phyloP scores from a whole-genome alignment of 2,113 vertebrate genomes.

The Siniperca knerii region DNA sequence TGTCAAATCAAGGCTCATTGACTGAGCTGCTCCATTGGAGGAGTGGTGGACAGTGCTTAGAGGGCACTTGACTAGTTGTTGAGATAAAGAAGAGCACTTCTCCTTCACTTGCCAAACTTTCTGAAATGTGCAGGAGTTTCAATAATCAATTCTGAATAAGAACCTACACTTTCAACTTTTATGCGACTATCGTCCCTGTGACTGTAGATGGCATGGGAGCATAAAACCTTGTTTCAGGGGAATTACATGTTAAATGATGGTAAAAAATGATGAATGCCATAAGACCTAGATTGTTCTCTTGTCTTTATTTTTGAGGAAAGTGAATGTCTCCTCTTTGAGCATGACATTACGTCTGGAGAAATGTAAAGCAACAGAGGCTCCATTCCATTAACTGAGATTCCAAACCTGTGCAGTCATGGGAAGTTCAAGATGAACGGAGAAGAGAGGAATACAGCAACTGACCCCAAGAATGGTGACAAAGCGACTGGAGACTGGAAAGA shows the following conservation, averaged over 20 bases:
- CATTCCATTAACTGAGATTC: conserved; percentile 24
- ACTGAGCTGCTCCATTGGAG: conserved; percentile 1
- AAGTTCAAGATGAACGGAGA: conserved; percentile 27
- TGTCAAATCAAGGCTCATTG: neutral
- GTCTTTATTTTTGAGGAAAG: neutral
- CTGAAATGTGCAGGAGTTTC: neutral
- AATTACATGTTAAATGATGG: neutral
- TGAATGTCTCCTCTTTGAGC: neutral
- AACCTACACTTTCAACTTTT: neutral
- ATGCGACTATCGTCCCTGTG: neutral
- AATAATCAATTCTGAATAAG: neutral
- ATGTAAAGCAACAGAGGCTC: conserved; percentile 1
- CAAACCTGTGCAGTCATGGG: conserved; percentile 29
- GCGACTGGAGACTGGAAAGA: neutral
- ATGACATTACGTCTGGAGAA: neutral
- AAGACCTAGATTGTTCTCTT: neutral
- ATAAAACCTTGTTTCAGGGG: neutral
- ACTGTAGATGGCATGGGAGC: neutral
- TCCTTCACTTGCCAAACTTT: neutral
- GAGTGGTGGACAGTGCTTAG: neutral
- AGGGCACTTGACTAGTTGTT: conserved; percentile 1
- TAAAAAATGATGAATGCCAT: neutral
- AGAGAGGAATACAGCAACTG: neutral
- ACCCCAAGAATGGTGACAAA: neutral
- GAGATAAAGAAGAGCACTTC: conserved; percentile 6